Percentiles rank a stretch among this genome's conserved stretches.
Conservation (phyloP, 2,888 invertebrate species). For the Micoletzkya japonica region DNA sequence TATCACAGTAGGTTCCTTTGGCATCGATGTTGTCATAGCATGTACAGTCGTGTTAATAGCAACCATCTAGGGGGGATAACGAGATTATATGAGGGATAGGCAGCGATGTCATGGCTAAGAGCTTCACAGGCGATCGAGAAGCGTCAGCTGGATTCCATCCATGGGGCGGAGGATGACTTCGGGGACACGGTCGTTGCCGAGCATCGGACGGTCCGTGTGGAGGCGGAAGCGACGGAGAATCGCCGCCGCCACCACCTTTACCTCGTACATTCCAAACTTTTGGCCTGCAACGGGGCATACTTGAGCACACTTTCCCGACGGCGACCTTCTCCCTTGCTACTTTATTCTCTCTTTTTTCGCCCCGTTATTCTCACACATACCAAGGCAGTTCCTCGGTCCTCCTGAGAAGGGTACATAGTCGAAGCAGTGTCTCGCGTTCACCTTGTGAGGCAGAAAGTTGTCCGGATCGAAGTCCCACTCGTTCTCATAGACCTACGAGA, state of each 20-base stretch:
- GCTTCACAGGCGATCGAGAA: background rate
- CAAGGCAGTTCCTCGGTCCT: constrained; percentile 38
- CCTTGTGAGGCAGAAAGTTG: constrained; percentile 62
- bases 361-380: background rate
- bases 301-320: background rate
- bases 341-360: background rate
- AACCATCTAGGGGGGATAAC: too few relatives aligned
- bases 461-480: constrained; percentile 64
- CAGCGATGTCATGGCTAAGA: too few relatives aligned
- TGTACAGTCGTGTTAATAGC: too few relatives aligned
- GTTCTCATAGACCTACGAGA: constrained; percentile 63
- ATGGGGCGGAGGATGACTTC: constrained; percentile 27
- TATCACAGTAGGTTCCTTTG: too few relatives aligned
- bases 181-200: constrained; percentile 40
- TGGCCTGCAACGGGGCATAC: constrained; percentile 55
- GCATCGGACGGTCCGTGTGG: constrained; percentile 54
- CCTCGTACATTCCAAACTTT: constrained; percentile 65
- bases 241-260: constrained; percentile 63
- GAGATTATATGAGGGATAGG: too few relatives aligned
- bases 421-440: constrained; percentile 29
- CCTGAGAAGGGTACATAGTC: constrained; percentile 34
- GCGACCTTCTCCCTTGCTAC: background rate
- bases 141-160: constrained; percentile 9
- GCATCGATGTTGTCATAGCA: too few relatives aligned
- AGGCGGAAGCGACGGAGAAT: constrained; percentile 63